phyloP scores from a whole-genome alignment of 2,797 vertebrate genomes.

The Gallinago stenura region DNA sequence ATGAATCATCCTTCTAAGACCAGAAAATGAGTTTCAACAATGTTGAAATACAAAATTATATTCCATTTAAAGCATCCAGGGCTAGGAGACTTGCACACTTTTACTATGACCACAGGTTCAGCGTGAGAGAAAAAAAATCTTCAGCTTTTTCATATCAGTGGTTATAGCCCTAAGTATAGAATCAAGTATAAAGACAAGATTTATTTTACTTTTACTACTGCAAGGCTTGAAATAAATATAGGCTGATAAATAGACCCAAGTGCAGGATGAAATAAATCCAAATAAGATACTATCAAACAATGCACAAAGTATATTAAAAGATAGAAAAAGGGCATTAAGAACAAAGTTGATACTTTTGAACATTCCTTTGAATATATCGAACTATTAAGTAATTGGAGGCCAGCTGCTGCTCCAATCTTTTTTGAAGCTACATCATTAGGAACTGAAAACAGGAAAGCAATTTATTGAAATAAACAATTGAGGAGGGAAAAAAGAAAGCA shows the following conservation, averaged over 20 bases:
- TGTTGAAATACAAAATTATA: not conserved
- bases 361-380: not conserved
- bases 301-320: not conserved
- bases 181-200: not conserved
- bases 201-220: not conserved
- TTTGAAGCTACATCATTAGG: not conserved
- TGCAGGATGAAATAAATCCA: constrained; percentile 13
- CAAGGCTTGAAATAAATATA: not conserved
- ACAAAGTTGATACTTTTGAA: not conserved
- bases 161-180: not conserved
- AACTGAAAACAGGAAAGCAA: not conserved
- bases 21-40: constrained; percentile 24
- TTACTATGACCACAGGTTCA: not conserved
- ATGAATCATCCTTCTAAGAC: constrained; percentile 23
- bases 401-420: not conserved
- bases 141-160: not conserved
- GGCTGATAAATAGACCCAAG: not conserved
- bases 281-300: not conserved
- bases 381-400: not conserved
- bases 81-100: not conserved
- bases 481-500: not conserved
- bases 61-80: not conserved
- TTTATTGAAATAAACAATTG: not conserved
- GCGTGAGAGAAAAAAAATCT: not conserved
- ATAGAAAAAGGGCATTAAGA: not conserved